Conservation (phyloP, 2,888 invertebrate species). For the Tiliacea aurago region DNA sequence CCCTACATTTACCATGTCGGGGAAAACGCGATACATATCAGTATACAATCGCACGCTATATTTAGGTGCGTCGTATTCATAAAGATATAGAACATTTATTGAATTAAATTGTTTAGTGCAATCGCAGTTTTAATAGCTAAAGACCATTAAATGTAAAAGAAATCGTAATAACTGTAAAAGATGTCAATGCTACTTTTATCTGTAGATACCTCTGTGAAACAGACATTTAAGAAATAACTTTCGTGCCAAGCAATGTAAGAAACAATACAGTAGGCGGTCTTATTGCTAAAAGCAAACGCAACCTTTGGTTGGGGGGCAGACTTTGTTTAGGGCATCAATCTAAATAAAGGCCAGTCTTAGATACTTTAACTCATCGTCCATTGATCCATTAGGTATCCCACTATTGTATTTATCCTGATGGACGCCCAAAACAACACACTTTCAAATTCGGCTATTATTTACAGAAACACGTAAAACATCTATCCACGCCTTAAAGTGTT, state of each 20-base stretch:
- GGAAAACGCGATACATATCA: constrained; percentile 1
- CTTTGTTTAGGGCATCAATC: constrained; percentile 16
- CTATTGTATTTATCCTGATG: constrained; percentile 14
- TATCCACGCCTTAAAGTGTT: constrained; percentile 9
- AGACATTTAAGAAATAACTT: background rate
- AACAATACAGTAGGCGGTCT: background rate
- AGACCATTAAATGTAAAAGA: background rate
- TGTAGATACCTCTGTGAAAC: background rate
- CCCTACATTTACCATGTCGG: constrained; percentile 1
- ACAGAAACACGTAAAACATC: constrained; percentile 11
- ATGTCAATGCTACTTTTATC: background rate
- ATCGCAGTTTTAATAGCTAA: background rate
- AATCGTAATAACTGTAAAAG: background rate
- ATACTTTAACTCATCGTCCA: constrained; percentile 8
- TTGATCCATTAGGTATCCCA: background rate
- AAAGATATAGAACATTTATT: constrained; percentile 7
- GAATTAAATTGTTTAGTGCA: background rate
- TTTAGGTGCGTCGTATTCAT: constrained; percentile 27
- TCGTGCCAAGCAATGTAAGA: background rate
- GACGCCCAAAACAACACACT: background rate
- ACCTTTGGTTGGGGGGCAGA: background rate
- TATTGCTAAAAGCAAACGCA: background rate
- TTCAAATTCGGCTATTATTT: constrained; percentile 20
- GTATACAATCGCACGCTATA: constrained; percentile 18
- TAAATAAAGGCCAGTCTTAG: background rate